A percentile compares a stretch with the other conserved stretches of the same genome.
Evolutionary conservation across 2,888 invertebrate species (phyloP).

Genomic region (Choristoneura rosaceana): DNA sequence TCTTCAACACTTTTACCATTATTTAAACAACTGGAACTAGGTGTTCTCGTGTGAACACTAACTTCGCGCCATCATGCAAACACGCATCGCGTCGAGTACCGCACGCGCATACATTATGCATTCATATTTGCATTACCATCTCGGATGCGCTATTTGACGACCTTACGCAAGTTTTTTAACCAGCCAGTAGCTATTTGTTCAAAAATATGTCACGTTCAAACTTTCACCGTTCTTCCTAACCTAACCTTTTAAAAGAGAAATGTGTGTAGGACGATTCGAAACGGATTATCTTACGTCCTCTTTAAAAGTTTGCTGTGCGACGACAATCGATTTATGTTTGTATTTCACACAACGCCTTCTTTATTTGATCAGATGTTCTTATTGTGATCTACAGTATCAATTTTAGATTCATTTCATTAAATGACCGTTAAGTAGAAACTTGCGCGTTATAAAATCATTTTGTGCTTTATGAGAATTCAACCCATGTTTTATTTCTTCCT

Average conservation of each 20-base stretch:
- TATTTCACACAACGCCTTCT: conserved; percentile 12
- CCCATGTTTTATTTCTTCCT: background rate
- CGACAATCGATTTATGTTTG: conserved; percentile 23
- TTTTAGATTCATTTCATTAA: conserved; percentile 21
- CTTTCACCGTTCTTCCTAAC: conserved; percentile 17
- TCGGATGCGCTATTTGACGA: conserved; percentile 29
- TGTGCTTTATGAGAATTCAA: background rate
- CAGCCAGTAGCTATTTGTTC: conserved; percentile 12
- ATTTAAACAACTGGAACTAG: conserved; percentile 51
- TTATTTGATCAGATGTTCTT: conserved; percentile 28
- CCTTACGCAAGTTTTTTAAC: conserved; percentile 24
- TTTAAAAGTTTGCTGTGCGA: background rate
- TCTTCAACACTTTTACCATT: conserved; percentile 30
- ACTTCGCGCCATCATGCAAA: conserved; percentile 44
- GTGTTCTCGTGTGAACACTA: conserved; percentile 48
- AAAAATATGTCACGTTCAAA: conserved; percentile 21
- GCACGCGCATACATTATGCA: conserved; percentile 44
- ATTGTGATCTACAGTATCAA: conserved; percentile 9
- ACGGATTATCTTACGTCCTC: conserved; percentile 5
- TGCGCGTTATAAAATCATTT: background rate
- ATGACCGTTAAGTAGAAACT: background rate
- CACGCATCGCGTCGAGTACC: conserved; percentile 45
- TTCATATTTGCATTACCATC: conserved; percentile 44
- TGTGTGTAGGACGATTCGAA: conserved; percentile 21
- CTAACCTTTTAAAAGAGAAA: conserved; percentile 24